These are phyloP conservation scores for Tolypeutes matacus DNA, from an alignment of 2,797 vertebrate genomes.

Conservation along the genomic window DNA sequence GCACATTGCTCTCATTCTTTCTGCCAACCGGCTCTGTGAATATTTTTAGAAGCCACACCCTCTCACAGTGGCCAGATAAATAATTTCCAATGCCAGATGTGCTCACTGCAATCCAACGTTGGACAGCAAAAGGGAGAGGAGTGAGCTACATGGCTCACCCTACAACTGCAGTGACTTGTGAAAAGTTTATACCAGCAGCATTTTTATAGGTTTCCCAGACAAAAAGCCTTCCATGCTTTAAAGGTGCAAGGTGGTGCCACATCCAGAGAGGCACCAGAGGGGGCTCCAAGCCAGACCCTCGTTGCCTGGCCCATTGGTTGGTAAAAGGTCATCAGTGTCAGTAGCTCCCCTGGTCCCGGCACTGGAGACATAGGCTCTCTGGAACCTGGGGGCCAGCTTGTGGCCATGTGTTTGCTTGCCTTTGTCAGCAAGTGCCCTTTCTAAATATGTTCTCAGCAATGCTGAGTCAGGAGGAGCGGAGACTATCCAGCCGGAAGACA, in stretches of 20 bases:
- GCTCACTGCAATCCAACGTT: constrained; percentile 81
- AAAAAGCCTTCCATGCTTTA: not conserved
- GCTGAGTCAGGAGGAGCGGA: constrained; percentile 71
- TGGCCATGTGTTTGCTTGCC: constrained; percentile 63
- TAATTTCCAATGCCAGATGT: constrained; percentile 85
- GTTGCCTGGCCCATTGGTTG: fast-evolving
- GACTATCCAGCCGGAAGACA: constrained; percentile 55
- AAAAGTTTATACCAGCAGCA: constrained; percentile 55
- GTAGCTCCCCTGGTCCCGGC: not conserved
- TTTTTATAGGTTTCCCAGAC: not conserved
- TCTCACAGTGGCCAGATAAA: constrained; percentile 84
- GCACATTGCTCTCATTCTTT: constrained; percentile 81
- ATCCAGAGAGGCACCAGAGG: not conserved
- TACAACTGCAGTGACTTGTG: constrained; percentile 54
- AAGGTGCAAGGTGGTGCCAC: not conserved
- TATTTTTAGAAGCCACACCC: constrained; percentile 84
- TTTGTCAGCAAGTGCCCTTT: constrained; percentile 56
- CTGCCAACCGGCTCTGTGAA: constrained; percentile 74
- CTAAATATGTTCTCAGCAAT: constrained; percentile 33
- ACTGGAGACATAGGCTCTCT: not conserved
- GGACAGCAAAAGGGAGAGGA: constrained; percentile 76
- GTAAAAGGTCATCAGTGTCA: not conserved
- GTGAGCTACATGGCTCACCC: constrained; percentile 56
- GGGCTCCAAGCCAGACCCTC: not conserved
- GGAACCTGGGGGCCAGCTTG: constrained; percentile 60